Conservation (phyloP, 2,113 vertebrate species). For the Triplophysa rosa region DNA sequence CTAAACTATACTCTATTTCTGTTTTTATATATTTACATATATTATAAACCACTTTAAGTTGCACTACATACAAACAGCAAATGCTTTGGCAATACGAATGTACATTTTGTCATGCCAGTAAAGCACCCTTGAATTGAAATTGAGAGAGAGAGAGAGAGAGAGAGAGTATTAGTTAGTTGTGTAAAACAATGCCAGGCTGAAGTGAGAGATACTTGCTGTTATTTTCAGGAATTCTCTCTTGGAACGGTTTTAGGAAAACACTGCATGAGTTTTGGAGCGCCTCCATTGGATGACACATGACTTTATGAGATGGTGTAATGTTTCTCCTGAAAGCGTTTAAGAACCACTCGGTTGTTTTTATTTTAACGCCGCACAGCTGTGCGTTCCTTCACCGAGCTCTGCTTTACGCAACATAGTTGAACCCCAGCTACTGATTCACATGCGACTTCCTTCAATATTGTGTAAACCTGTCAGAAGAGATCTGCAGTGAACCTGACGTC, state of each 20-base stretch:
- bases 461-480: no score
- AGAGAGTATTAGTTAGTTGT: constrained; percentile 21
- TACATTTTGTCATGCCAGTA: no score
- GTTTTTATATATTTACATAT: no score
- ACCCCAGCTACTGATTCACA: not conserved
- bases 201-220: not conserved
- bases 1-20: no score
- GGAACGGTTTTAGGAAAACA: constrained; percentile 72
- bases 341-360: not conserved
- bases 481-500: no score
- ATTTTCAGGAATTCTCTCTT: constrained; percentile 60
- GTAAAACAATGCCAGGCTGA: not conserved
- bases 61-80: no score
- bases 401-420: not conserved
- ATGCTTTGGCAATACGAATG: no score
- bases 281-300: constrained; percentile 70
- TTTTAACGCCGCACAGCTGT: not conserved
- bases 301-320: constrained; percentile 72
- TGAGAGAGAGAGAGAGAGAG: constrained; percentile 41
- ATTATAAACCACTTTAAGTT: no score
- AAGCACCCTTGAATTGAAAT: no score
- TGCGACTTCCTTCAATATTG: no score
- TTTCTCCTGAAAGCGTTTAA: constrained; percentile 39
- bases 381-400: no score
- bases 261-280: constrained; percentile 67